phyloP scores from a whole-genome alignment of 1,140 invertebrate species.

The Diachasma alloeum region DNA sequence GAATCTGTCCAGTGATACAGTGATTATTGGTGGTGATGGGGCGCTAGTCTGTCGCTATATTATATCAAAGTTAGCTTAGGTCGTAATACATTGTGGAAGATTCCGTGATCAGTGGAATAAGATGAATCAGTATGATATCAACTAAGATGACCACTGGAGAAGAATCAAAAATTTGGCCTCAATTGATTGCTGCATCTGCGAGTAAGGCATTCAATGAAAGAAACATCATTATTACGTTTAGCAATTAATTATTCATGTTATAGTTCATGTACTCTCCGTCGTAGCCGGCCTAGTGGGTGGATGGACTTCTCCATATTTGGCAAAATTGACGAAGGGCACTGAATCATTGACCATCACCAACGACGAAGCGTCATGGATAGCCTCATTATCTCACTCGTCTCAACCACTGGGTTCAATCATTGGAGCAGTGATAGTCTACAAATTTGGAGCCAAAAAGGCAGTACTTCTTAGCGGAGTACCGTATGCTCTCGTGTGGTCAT shows the following conservation, averaged over 20 bases:
- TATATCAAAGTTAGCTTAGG: too few species aligned
- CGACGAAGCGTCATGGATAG: conserved; percentile 73
- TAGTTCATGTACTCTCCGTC: conserved; percentile 54
- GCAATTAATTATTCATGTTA: not conserved
- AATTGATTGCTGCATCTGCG: conserved; percentile 5
- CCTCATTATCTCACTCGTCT: conserved; percentile 66
- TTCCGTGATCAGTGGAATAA: too few species aligned
- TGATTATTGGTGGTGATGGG: too few species aligned
- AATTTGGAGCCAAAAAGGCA: conserved; percentile 72
- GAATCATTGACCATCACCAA: conserved; percentile 65
- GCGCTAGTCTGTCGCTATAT: too few species aligned
- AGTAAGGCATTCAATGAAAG: not conserved
- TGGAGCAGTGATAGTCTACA: conserved; percentile 55
- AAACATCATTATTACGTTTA: conserved; percentile 26
- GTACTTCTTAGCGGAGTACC: conserved; percentile 70
- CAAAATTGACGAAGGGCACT: conserved; percentile 57
- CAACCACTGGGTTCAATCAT: conserved; percentile 52
- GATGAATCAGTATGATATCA: too few species aligned
- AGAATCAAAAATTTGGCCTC: too few species aligned
- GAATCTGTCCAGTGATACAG: too few species aligned
- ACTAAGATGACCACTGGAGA: too few species aligned
- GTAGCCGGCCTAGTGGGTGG: conserved; percentile 55
- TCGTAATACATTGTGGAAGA: too few species aligned
- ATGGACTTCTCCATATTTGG: conserved; percentile 71
- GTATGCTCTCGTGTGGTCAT: conserved; percentile 71